Evolutionary conservation across 2,888 invertebrate genomes (phyloP), one percentile per base, ranked within the genome.

Genomic region (Lingula anatina): DNA sequence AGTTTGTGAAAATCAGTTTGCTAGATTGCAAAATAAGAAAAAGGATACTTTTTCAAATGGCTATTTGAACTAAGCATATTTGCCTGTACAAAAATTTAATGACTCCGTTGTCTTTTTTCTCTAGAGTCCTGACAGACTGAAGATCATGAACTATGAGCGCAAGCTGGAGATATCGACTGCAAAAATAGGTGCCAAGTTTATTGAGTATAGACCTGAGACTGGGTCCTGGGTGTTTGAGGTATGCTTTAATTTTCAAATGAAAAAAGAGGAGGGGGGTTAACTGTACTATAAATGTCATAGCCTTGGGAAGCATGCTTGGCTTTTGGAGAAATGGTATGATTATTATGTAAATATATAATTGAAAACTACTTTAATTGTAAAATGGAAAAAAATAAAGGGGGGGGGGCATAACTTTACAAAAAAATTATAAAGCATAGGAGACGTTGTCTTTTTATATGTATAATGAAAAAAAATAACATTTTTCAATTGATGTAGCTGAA

Each of bases 191-290:
- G 92, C 93, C 0, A 85, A 86, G 47, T 99, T 97, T 75, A 84
- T 94, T 4, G 96, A 97, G 71, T 97, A 95, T 78, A 83, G 93
- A 0, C 90, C 95, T 0, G 89, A 90, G 73, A 93, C 92, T 2
- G 97, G 97, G 24, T 92, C 94, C 47, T 99, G 97, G 96, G 94
- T 95, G 45, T 97, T 97, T 78, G 85, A 88, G 75, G 89, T 88
- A 61, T 68, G 54, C 36, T 31, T 21, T 37, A n/a, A 9, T 9
- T 18, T 9, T 47, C 18, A 23, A 47, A 5, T 47, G 12, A 46
- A 45, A 43, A 28, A 28, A 24, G 9, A 38, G 5, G 7, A n/a
- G n/a, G n/a, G n/a, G n/a, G n/a, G n/a, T n/a, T n/a, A n/a, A n/a
- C n/a, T n/a, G n/a, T n/a, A n/a, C n/a, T n/a, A n/a, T n/a, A 20